Percentiles rank a stretch among this genome's conserved stretches.
Evolutionary conservation across 1,140 invertebrate genomes (phyloP).

Genomic region (Rhyzopertha dominica): DNA sequence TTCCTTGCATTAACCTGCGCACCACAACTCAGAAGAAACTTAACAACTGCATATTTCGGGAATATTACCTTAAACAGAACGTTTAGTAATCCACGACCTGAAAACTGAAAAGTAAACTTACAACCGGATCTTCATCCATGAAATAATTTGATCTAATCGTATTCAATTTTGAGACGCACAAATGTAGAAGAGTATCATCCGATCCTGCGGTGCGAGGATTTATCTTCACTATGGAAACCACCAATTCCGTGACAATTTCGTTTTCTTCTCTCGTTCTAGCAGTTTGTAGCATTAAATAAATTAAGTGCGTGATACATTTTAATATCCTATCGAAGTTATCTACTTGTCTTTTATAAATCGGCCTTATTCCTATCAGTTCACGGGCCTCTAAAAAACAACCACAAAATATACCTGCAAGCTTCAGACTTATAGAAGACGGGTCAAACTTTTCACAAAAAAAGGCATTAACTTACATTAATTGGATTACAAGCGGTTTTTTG

Average conservation of each 20-base stretch:
- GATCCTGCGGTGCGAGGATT: slow-evolving; percentile 67
- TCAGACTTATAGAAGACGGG: too few relatives aligned
- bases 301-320: slow-evolving; percentile 73
- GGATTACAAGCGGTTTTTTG: too few relatives aligned
- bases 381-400: slow-evolving; percentile 54
- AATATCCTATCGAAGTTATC: slow-evolving; percentile 78
- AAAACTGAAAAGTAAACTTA: slow-evolving; percentile 23
- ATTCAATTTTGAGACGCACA: slow-evolving; percentile 73
- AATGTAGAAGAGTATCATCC: slow-evolving; percentile 74
- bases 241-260: slow-evolving; percentile 43
- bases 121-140: slow-evolving; percentile 63
- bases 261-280: slow-evolving; percentile 50
- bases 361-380: slow-evolving; percentile 59
- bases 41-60: slow-evolving; percentile 63
- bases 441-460: too few relatives aligned
- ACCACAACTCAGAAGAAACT: slow-evolving; percentile 68
- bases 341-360: slow-evolving; percentile 70
- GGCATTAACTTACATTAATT: too few relatives aligned
- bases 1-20: slow-evolving; percentile 73
- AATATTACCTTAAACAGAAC: slow-evolving; percentile 61
- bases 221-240: slow-evolving; percentile 52
- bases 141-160: slow-evolving; percentile 74
- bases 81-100: too few relatives aligned
- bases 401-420: background rate
- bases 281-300: slow-evolving; percentile 68